phyloP scores from a whole-genome alignment of 2,113 vertebrate genomes.

The Chelonoidis abingdonii region DNA sequence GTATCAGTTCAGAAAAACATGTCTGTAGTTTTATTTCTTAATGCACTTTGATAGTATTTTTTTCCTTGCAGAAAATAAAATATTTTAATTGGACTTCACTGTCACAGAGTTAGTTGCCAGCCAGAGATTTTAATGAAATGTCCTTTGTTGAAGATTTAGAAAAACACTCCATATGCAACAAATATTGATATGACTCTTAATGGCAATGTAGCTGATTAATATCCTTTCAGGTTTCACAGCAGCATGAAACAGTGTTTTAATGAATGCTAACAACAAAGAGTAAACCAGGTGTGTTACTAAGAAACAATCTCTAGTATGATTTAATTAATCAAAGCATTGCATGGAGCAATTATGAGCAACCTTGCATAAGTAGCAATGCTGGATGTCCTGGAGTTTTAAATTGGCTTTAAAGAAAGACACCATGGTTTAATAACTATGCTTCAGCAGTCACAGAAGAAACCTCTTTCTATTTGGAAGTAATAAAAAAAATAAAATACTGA shows the following conservation, averaged over 20 bases:
- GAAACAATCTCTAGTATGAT: conserved; percentile 83
- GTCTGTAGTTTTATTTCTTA: conserved; percentile 17
- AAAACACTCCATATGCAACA: conserved; percentile 75
- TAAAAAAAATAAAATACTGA: neutral
- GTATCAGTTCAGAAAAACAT: neutral
- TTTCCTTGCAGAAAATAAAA: conserved; percentile 63
- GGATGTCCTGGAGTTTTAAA: conserved; percentile 69
- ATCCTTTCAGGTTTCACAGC: conserved; percentile 73
- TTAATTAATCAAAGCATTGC: conserved; percentile 82
- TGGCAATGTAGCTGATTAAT: conserved; percentile 84
- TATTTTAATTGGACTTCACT: conserved; percentile 63
- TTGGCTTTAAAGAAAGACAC: conserved; percentile 77
- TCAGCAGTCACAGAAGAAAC: conserved; percentile 47
- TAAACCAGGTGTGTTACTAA: conserved; percentile 84
- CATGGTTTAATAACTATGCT: conserved; percentile 73
- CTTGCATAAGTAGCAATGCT: conserved; percentile 72
- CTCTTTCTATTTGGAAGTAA: conserved; percentile 47
- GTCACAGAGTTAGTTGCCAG: conserved; percentile 60
- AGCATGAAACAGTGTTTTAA: conserved; percentile 74
- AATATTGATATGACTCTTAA: conserved; percentile 84
- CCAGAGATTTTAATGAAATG: conserved; percentile 71
- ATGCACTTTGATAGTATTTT: conserved; percentile 13
- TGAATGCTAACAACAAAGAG: conserved; percentile 78
- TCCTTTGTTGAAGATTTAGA: conserved; percentile 78
- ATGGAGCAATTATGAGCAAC: conserved; percentile 75